Evolutionary conservation across 1,140 invertebrate species (phyloP), one percentile per base, ranked within the genome.

Genomic region (Drosophila pseudoananassae): DNA sequence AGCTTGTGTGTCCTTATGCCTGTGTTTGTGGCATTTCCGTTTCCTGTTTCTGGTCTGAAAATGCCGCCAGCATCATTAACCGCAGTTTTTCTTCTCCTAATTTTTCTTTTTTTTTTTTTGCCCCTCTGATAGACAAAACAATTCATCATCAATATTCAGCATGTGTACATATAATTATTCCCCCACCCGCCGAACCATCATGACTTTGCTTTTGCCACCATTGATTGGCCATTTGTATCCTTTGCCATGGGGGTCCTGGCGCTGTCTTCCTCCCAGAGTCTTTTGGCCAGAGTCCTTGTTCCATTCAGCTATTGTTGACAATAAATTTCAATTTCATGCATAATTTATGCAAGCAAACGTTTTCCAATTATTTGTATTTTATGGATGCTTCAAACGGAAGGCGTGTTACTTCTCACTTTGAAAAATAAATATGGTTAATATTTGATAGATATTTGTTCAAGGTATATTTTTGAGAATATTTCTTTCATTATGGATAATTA

Each of bases 81-180:
- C 77, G 72, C 68, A 85, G 31, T 43, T 52, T 50, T 51, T 5
- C 10, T 45, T 47, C 54, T 45, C 10, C 10, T 20, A 40, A 40
- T 46, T 33, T 59, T 50, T 58, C 43, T 52, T 27, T 36, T 5
- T 6, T 23, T 49, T 70, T n/a, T 49, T 29, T 54, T 1, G n/a
- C 12, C 33, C 33, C 10, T 12, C 33, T 33, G 14, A 14, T 27
- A 73, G 52, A 55, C 33, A 65, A 79, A 76, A 79, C 77, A 85
- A 77, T 81, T 77, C 68, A 84, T 85, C 81, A 85, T 80, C 59
- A 63, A 59, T 78, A 72, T 78, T 64, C 65, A 56, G 72, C 80
- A 58, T 80, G 72, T 84, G 71, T 83, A 83, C 72, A 80, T 71
- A 81, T 61, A 84, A 80, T 84, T 76, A 85, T 80, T 59, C 54